These are phyloP conservation scores for Rutpela maculata DNA, from an alignment of 2,888 invertebrate genomes.

Conservation along the genomic window DNA sequence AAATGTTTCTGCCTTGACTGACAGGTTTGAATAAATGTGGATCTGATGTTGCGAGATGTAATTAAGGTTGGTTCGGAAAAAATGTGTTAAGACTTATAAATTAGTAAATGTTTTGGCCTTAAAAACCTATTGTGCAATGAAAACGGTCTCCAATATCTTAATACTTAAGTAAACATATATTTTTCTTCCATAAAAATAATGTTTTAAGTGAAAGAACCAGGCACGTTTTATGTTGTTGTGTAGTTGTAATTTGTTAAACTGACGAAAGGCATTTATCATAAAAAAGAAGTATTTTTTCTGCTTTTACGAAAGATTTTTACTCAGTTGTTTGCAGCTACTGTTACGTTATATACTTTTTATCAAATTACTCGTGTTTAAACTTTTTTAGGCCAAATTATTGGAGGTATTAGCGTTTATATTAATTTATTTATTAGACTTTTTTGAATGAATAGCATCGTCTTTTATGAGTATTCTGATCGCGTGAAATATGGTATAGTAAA, in stretches of 20 bases:
- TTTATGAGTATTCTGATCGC: neutral
- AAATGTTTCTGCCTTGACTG: constrained; percentile 29
- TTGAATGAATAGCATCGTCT: neutral
- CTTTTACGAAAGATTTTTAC: neutral
- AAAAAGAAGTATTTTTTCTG: neutral
- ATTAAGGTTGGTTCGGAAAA: neutral
- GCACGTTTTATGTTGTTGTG: constrained; percentile 4
- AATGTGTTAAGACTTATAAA: constrained; percentile 20
- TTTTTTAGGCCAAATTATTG: neutral
- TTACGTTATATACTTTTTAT: neutral
- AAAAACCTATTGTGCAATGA: constrained; percentile 30
- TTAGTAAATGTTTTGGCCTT: constrained; percentile 26
- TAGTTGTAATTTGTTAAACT: neutral
- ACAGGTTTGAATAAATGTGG: constrained; percentile 28
- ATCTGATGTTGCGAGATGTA: constrained; percentile 20
- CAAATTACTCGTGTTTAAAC: neutral
- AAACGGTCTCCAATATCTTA: constrained; percentile 18
- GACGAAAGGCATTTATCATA: neutral
- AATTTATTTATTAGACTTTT: neutral
- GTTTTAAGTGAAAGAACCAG: neutral
- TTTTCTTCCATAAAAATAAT: constrained; percentile 6
- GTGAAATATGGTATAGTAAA: neutral
- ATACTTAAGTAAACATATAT: neutral
- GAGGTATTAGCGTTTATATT: neutral
- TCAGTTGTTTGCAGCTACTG: neutral